Evolutionary conservation across 2,113 vertebrate genomes (phyloP), one percentile per base, ranked within the genome.

Genomic region (Furnarius figulus): DNA sequence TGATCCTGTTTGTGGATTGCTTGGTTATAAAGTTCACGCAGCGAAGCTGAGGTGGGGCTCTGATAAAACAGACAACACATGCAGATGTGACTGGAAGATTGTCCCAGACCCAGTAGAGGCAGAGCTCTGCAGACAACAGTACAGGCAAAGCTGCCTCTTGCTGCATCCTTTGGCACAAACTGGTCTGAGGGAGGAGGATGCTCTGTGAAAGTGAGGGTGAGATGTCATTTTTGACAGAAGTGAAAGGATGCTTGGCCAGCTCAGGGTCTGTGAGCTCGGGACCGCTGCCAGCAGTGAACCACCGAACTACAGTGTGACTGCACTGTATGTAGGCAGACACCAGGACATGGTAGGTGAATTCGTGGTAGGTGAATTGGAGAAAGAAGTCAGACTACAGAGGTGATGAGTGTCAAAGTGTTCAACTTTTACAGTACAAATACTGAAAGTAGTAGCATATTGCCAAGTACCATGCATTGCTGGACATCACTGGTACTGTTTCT

Each of bases 241-340:
- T 30, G 20, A 37, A 66, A 55, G n/a, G 15, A 8, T n/a, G 12
- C 70, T 55, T 46, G 49, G 24, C 9, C 21, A 47, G 12, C 46
- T 73, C 61, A 24, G 42, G 14, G 14, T 4, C n/a, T 14, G 5
- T 7, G 56, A 33, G 22, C 31, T 15, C 0, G 0, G 18, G 56
- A 61, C 72, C 0, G 0, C n/a, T 2, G 3, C 52, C 19, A 47
- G 33, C 47, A 61, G 56, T 3, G 1, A 55, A 28, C 19, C 27
- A 1, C 50, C 2, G 1, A 77, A 16, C 15, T 17, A 14, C 2
- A 0, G 33, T 5, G 33, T 40, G 50, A 30, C 56, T 25, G 40
- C 11, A 9, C 33, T 40, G 10, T 2, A 0, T 3, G 22, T 25
- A 14, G 71, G 17, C 53, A 71, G 56, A 50, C 52, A 39, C 35